Evolutionary conservation across 2,113 vertebrate genomes (phyloP).

Genomic region (Xyrauchen texanus): DNA sequence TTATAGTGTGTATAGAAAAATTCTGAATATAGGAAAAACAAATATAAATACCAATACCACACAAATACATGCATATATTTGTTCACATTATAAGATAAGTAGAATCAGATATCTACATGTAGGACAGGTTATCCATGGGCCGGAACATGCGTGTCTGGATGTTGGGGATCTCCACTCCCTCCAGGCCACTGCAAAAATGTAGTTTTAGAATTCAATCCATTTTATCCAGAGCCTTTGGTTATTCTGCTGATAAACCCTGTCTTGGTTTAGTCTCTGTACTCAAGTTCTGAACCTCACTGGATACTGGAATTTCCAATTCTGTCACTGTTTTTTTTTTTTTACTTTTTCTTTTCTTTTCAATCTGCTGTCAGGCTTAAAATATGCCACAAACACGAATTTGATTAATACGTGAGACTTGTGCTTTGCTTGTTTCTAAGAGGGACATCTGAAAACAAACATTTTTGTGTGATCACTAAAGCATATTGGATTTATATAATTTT

Average conservation of each 20-base stretch:
- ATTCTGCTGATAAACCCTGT: neutral
- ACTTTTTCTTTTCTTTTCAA: neutral
- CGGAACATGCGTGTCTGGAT: slow-evolving; percentile 79
- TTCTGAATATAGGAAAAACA: no score
- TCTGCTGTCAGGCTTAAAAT: neutral
- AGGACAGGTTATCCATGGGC: slow-evolving; percentile 79
- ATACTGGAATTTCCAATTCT: neutral
- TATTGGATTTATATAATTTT: neutral
- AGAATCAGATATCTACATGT: slow-evolving; percentile 70
- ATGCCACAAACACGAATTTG: neutral
- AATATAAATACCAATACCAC: no score
- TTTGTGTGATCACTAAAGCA: neutral
- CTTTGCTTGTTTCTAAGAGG: neutral
- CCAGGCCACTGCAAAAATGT: slow-evolving; percentile 72
- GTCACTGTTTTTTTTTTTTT: neutral
- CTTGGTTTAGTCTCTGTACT: neutral
- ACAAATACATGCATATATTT: neutral
- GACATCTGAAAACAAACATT: neutral
- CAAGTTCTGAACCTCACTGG: neutral
- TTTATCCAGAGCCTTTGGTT: slow-evolving; percentile 12
- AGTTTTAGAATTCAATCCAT: neutral
- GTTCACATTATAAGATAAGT: neutral
- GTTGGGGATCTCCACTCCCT: slow-evolving; percentile 78
- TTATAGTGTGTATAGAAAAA: no score
- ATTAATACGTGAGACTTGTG: neutral